These are phyloP conservation scores for Liparis tanakae DNA, from an alignment of 2,797 vertebrate genomes.

Conservation along the genomic window DNA sequence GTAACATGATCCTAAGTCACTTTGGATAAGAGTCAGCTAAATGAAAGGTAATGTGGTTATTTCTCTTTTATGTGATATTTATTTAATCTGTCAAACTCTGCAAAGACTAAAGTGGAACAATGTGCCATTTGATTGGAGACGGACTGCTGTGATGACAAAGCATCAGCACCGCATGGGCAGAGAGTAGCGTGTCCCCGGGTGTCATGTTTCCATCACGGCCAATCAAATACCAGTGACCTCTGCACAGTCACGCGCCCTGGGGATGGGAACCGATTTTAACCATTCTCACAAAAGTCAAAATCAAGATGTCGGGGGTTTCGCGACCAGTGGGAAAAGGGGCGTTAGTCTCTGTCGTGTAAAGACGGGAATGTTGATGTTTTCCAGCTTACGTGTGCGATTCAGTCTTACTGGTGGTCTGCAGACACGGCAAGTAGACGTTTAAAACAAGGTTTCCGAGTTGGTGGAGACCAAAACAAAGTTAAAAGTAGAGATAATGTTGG, in stretches of 20 bases:
- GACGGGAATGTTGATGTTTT: background rate
- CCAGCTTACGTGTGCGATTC: background rate
- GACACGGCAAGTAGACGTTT: background rate
- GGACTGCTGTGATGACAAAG: background rate
- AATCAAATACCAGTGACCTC: too few species aligned
- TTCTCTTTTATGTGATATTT: background rate
- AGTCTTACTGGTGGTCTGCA: background rate
- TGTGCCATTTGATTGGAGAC: background rate
- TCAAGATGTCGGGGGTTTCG: background rate
- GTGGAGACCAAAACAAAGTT: background rate
- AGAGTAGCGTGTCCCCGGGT: background rate
- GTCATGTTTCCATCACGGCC: background rate
- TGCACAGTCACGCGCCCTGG: background rate
- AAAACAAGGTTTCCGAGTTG: background rate
- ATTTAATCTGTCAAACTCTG: background rate
- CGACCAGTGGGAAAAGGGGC: background rate
- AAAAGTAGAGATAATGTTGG: background rate
- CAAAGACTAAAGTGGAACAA: background rate
- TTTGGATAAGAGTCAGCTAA: too few species aligned
- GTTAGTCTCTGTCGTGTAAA: background rate
- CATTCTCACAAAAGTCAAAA: background rate
- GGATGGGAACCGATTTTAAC: background rate
- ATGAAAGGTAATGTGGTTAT: background rate
- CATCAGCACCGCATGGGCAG: background rate
- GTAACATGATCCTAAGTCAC: too few species aligned